Evolutionary conservation across 2,113 vertebrate genomes (phyloP), one percentile per base, ranked within the genome.

Genomic region (Lipophrys pholis): DNA sequence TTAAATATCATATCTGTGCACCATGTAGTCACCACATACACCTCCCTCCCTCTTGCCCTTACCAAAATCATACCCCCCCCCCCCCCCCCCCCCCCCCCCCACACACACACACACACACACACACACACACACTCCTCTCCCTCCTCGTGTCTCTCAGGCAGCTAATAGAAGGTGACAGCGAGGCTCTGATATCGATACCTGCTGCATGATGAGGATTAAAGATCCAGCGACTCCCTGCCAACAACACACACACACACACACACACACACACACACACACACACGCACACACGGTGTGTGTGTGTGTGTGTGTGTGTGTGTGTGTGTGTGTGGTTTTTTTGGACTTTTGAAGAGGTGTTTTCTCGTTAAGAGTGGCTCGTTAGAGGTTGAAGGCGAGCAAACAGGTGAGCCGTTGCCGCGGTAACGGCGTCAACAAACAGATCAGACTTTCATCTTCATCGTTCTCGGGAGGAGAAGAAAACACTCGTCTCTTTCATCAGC

Each of bases 141-240:
- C 63, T 35, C 39, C 36, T 12, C 55, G 12, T 17, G 76, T 90
- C 89, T 91, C 80, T 86, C 81, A 51, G 59, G 91, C 92, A 76
- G 59, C 46, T 97, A 95, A 96, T 95, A 94, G 94, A 94, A 95
- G 94, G 92, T 95, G 96, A 96, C 95, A 95, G 95, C 87, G 83
- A 93, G 90, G 93, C 94, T 95, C 95, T 95, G 94, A 95, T 96
- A 96, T 95, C 94, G 93, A 95, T 96, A 96, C 89, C 91, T 95
- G 93, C 92, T 91, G 91, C 92, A 92, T 96, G 95, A 96, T 96
- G 95, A 96, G 92, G 80, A 76, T 92, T 91, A 91, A 89, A 88
- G 77, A 88, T 73, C 63, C 72, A 15, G 59, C 38, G 49, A 78
- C 79, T 71, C 69, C 78, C 77, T 70, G 81, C 81, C 67, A 78